These are phyloP conservation scores for Phrynocephalus vlangalii DNA, from an alignment of 2,797 vertebrate species.

Conservation along the genomic window DNA sequence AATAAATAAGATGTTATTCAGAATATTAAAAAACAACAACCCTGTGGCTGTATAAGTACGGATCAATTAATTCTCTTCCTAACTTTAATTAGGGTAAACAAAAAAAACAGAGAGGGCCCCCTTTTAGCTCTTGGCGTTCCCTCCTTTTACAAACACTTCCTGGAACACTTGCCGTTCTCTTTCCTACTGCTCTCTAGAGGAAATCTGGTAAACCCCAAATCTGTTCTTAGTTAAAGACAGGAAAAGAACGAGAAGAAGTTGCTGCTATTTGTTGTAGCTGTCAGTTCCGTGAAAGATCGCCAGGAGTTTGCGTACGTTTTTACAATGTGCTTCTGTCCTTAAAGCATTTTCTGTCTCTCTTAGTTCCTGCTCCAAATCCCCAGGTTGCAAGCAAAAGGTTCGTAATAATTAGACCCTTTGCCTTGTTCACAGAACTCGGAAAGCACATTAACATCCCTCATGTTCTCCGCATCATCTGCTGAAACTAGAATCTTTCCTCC, in stretches of 20 bases:
- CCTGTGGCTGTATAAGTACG: background rate
- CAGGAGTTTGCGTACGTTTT: constrained; percentile 70
- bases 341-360: constrained; percentile 79
- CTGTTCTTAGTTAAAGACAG: constrained; percentile 82
- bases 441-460: constrained; percentile 74
- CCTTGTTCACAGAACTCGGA: constrained; percentile 70
- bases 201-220: constrained; percentile 64
- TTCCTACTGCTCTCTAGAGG: constrained; percentile 63
- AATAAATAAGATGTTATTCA: background rate
- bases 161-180: constrained; percentile 62
- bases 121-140: constrained; percentile 62
- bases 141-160: constrained; percentile 54
- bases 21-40: background rate
- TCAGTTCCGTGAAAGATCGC: constrained; percentile 80
- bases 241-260: constrained; percentile 77
- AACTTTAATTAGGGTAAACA: fast-evolving
- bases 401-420: constrained; percentile 81
- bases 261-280: constrained; percentile 75
- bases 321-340: constrained; percentile 76
- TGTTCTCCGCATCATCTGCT: constrained; percentile 26
- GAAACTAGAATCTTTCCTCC: constrained; percentile 22
- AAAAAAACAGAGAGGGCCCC: constrained; percentile 50
- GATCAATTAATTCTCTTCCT: background rate
- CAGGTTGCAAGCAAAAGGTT: constrained; percentile 70
- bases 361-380: constrained; percentile 79